These are phyloP conservation scores for Oenanthe melanoleuca DNA, from an alignment of 2,113 vertebrate genomes.

Conservation along the genomic window DNA sequence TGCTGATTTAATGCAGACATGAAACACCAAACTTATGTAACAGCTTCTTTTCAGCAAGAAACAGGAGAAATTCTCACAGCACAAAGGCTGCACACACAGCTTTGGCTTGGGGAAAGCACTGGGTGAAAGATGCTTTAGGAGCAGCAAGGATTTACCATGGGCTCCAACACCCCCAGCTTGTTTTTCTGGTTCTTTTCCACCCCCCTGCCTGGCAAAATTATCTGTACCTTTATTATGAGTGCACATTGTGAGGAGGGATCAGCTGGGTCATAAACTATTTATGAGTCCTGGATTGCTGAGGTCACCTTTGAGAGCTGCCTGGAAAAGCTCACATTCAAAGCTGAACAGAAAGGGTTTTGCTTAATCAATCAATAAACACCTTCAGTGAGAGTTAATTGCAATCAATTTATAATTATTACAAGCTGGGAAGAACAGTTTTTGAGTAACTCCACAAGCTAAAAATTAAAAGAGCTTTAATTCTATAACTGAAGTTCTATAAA, in stretches of 20 bases:
- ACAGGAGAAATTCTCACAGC: neutral
- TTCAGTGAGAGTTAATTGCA: neutral
- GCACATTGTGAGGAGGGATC: neutral
- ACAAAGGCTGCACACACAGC: neutral
- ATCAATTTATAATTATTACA: neutral
- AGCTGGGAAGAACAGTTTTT: neutral
- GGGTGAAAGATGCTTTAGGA: neutral
- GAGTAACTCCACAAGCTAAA: neutral
- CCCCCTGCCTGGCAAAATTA: neutral
- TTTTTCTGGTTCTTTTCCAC: neutral
- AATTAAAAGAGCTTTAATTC: neutral
- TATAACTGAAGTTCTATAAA: neutral
- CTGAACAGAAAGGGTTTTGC: neutral
- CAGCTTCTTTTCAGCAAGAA: neutral
- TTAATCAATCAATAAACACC: neutral
- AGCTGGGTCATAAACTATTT: neutral
- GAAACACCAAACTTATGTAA: neutral
- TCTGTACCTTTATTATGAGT: neutral
- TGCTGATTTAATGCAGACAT: neutral
- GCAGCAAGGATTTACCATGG: rapidly evolving
- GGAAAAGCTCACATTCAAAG: neutral
- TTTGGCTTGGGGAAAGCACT: neutral
- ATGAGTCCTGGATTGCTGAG: neutral
- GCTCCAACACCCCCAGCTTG: neutral
- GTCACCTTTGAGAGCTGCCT: neutral